Percentiles rank a stretch among this genome's conserved stretches.
phyloP scores from a whole-genome alignment of 2,888 invertebrate genomes.

The Kuschelorhynchus macadamiae region DNA sequence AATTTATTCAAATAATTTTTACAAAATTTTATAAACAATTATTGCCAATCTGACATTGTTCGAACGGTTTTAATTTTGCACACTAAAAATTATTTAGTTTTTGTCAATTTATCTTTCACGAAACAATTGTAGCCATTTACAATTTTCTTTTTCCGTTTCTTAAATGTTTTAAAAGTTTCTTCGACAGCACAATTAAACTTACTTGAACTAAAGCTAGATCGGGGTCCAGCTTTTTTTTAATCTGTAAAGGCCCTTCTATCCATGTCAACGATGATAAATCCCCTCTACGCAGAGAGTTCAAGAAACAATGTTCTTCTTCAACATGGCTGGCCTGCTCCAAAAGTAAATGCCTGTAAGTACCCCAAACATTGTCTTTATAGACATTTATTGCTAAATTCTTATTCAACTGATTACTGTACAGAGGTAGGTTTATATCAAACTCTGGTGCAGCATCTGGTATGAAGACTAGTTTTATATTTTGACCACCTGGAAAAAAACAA shows the following conservation, averaged over 20 bases:
- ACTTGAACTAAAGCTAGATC: conserved; percentile 41
- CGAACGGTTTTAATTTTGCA: too few relatives aligned
- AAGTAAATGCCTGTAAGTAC: conserved; percentile 83
- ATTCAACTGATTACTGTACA: conserved; percentile 77
- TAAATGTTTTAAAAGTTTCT: too few relatives aligned
- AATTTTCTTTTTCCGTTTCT: too few relatives aligned
- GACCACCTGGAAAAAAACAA: conserved; percentile 58
- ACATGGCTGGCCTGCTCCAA: conserved; percentile 71
- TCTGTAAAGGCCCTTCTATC: conserved; percentile 77
- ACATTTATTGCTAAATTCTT: conserved; percentile 87
- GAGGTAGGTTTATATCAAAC: conserved; percentile 71
- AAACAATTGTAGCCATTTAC: too few relatives aligned
- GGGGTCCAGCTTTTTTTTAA: background rate
- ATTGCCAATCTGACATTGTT: too few relatives aligned
- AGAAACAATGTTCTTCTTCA: conserved; percentile 78
- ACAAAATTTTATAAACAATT: too few relatives aligned
- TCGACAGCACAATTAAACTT: too few relatives aligned
- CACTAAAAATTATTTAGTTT: too few relatives aligned
- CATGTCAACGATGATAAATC: conserved; percentile 88
- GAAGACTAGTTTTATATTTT: conserved; percentile 69
- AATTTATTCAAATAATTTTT: too few relatives aligned
- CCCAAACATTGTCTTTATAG: conserved; percentile 73
- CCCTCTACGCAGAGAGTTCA: conserved; percentile 85
- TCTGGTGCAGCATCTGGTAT: conserved; percentile 73
- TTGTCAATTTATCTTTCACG: too few relatives aligned